A percentile compares a stretch with the other conserved stretches of the same genome.
These are phyloP conservation scores for Stenotaenia linearis DNA, from an alignment of 2,888 invertebrate genomes.

Conservation along the genomic window DNA sequence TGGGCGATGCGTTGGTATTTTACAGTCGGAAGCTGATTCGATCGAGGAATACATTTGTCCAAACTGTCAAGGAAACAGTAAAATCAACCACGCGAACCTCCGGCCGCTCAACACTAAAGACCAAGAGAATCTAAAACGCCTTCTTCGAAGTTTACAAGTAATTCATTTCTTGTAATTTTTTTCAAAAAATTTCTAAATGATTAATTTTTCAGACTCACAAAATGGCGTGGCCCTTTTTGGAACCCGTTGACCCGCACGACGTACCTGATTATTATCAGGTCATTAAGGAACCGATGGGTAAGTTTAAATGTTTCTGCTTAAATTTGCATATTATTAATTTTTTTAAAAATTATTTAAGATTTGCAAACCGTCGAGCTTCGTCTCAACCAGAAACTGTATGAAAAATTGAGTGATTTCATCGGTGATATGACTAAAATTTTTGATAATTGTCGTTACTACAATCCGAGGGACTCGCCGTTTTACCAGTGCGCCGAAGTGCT, in stretches of 20 bases:
- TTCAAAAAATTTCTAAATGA: not conserved
- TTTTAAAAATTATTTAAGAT: slow-evolving; percentile 57
- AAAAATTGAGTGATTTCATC: slow-evolving; percentile 86
- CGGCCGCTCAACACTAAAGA: slow-evolving; percentile 73
- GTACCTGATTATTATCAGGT: slow-evolving; percentile 96
- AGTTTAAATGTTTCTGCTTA: slow-evolving; percentile 44
- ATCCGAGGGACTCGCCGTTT: slow-evolving; percentile 90
- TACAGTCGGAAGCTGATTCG: slow-evolving; percentile 87
- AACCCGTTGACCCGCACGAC: slow-evolving; percentile 91
- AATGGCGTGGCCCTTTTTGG: slow-evolving; percentile 96
- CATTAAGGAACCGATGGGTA: slow-evolving; percentile 94
- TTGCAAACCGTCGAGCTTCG: slow-evolving; percentile 84
- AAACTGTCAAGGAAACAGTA: slow-evolving; percentile 83
- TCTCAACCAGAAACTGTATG: slow-evolving; percentile 74
- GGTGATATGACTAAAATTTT: slow-evolving; percentile 98
- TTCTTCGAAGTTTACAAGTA: slow-evolving; percentile 83
- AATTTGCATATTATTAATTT: slow-evolving; percentile 29
- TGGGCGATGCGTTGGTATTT: slow-evolving; percentile 90
- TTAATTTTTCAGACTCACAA: slow-evolving; percentile 57
- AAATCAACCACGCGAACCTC: slow-evolving; percentile 84
- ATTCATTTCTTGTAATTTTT: not conserved
- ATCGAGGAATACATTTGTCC: slow-evolving; percentile 97
- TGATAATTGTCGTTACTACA: slow-evolving; percentile 97
- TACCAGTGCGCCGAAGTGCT: slow-evolving; percentile 93
- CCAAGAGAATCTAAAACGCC: slow-evolving; percentile 72